Percentiles rank a stretch among this genome's conserved stretches.
Conservation (phyloP, 1,140 invertebrate species). For the Drosophila kohkoa region DNA sequence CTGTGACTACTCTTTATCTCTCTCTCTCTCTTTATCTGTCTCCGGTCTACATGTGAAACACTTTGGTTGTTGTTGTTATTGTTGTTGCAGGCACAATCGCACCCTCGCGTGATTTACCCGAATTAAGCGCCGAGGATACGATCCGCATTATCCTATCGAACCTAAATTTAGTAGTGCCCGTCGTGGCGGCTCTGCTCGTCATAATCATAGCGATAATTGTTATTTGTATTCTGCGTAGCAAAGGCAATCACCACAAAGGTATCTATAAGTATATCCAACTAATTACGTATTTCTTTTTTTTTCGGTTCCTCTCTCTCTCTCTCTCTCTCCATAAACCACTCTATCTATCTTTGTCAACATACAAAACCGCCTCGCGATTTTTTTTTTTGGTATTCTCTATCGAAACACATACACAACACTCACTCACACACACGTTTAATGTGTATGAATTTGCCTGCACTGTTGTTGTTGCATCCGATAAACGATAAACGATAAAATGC, state of each 20-base stretch:
- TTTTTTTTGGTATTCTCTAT: constrained; percentile 34
- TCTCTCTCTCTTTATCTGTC: constrained; percentile 16
- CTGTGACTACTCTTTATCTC: constrained; percentile 18
- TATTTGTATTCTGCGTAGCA: constrained; percentile 94
- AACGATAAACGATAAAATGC: constrained; percentile 49
- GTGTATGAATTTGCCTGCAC: constrained; percentile 57
- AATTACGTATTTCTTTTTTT: constrained; percentile 69
- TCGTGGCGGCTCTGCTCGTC: constrained; percentile 94
- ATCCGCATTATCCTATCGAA: constrained; percentile 94
- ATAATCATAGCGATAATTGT: constrained; percentile 96
- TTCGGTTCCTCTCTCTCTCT: constrained; percentile 74
- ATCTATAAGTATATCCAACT: constrained; percentile 75
- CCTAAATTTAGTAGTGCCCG: constrained; percentile 97
- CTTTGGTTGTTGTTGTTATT: constrained; percentile 79
- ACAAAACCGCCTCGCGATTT: constrained; percentile 58
- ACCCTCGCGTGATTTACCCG: constrained; percentile 93
- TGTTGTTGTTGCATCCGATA: constrained; percentile 56
- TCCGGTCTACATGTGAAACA: constrained; percentile 42
- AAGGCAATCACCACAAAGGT: constrained; percentile 94
- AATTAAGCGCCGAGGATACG: constrained; percentile 91
- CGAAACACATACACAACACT: constrained; percentile 17
- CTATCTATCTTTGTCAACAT: constrained; percentile 5
- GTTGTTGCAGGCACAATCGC: constrained; percentile 95
- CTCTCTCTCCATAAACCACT: constrained; percentile 49
- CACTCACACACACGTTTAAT: constrained; percentile 11